These are phyloP conservation scores for Apis dorsata DNA, from an alignment of 1,140 invertebrate genomes.

Conservation along the genomic window DNA sequence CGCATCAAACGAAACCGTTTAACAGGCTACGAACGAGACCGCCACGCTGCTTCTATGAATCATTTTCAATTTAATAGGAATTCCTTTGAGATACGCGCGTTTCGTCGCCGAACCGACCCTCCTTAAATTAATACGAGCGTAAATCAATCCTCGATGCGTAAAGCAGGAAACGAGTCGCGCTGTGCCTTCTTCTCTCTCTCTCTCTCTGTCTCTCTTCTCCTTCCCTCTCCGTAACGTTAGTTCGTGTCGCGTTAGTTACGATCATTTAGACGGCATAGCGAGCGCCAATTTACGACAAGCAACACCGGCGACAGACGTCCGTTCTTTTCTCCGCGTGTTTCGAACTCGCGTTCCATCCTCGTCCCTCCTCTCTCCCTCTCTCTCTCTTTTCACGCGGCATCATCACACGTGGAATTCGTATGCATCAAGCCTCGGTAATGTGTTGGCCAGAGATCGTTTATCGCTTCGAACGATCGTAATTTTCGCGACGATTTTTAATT, in stretches of 20 bases:
- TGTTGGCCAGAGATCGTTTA: background rate
- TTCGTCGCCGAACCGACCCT: conserved; percentile 3
- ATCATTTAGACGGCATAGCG: conserved; percentile 12
- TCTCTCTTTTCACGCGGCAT: no score
- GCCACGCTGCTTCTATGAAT: background rate
- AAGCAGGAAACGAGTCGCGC: conserved; percentile 30
- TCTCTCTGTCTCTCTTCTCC: no score
- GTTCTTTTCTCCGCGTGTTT: background rate
- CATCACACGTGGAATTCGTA: conserved; percentile 34
- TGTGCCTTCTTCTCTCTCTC: no score
- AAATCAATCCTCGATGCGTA: conserved; percentile 47
- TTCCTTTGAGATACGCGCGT: conserved; percentile 42
- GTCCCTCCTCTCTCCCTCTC: background rate
- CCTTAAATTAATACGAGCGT: conserved; percentile 56
- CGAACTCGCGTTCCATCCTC: background rate
- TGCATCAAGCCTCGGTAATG: conserved; percentile 49
- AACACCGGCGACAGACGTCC: conserved; percentile 21
- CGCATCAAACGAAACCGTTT: conserved; percentile 8
- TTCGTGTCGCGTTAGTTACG: conserved; percentile 18
- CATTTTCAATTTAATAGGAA: conserved; percentile 38
- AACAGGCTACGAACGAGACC: conserved; percentile 1
- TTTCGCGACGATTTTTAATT: background rate
- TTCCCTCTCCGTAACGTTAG: no score
- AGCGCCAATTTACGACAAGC: conserved; percentile 56
- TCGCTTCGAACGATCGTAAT: background rate